These are phyloP conservation scores for Standfussiana lucernea DNA, from an alignment of 2,888 invertebrate genomes.

Conservation along the genomic window DNA sequence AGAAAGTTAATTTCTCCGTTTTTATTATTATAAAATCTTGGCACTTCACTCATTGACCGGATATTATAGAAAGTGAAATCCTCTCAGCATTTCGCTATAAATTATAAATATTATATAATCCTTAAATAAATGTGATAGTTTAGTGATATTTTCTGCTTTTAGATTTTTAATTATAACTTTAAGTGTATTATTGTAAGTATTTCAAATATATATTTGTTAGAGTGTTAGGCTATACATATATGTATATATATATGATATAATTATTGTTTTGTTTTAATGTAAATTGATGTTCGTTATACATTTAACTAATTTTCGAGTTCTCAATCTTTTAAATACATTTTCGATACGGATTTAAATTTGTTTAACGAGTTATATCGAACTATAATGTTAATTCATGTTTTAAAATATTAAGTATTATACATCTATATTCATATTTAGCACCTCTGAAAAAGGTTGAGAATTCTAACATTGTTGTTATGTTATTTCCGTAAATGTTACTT, in stretches of 20 bases:
- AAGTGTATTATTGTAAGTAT: conserved; percentile 17
- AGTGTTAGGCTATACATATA: conserved; percentile 3
- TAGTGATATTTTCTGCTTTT: conserved; percentile 70
- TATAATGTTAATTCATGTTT: neutral
- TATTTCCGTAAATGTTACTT: conserved; percentile 54
- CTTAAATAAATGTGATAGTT: conserved; percentile 68
- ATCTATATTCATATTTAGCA: neutral
- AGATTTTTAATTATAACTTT: conserved; percentile 38
- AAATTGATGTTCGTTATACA: conserved; percentile 5
- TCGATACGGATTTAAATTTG: neutral
- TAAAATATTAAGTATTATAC: neutral
- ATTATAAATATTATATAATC: conserved; percentile 42
- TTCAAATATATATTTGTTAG: conserved; percentile 42
- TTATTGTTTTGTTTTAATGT: neutral
- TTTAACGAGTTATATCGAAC: neutral
- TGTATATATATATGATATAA: neutral
- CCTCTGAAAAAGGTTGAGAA: conserved; percentile 8
- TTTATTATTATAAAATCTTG: neutral
- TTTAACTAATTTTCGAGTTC: neutral
- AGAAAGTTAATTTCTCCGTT: neutral
- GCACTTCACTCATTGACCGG: conserved; percentile 34
- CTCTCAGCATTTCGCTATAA: conserved; percentile 31
- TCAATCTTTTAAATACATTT: conserved; percentile 2
- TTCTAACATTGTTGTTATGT: conserved; percentile 9
- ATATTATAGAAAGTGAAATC: conserved; percentile 34